Conservation (phyloP, 2,888 invertebrate genomes). For the Limnephilus marmoratus region DNA sequence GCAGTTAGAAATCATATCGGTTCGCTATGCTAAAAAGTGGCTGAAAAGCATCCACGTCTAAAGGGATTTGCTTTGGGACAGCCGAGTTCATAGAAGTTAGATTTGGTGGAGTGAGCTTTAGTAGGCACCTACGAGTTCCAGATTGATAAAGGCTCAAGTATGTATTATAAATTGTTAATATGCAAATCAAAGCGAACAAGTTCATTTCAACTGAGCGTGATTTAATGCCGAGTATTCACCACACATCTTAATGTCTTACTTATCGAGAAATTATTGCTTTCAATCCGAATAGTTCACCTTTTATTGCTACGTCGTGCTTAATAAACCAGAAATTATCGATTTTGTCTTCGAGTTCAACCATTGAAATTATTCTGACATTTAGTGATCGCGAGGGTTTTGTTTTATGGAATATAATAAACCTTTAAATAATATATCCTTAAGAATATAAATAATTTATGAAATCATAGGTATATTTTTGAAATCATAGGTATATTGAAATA, state of each 20-base stretch:
- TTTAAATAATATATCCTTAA: background rate
- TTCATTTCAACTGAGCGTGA: background rate
- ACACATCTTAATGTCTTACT: background rate
- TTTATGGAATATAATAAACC: background rate
- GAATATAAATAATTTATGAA: no score
- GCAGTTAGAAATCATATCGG: background rate
- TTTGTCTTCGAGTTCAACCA: constrained; percentile 6
- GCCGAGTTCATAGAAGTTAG: background rate
- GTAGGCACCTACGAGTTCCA: background rate
- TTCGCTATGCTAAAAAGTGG: background rate
- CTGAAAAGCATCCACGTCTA: background rate
- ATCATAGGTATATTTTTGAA: no score
- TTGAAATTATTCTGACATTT: background rate
- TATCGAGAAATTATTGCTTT: background rate
- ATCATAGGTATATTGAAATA: no score
- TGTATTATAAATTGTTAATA: background rate
- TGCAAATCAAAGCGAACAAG: background rate
- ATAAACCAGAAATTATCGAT: constrained; percentile 17
- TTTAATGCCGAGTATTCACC: background rate
- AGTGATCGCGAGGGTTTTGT: background rate
- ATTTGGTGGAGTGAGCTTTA: background rate
- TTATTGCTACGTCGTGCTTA: constrained; percentile 22
- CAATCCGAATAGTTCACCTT: constrained; percentile 21
- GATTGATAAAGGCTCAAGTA: background rate
- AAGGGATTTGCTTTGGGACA: background rate